Base-by-base conservation (phyloP, 1,140 invertebrate genomes). In the Sycophaga agraensis region DNA sequence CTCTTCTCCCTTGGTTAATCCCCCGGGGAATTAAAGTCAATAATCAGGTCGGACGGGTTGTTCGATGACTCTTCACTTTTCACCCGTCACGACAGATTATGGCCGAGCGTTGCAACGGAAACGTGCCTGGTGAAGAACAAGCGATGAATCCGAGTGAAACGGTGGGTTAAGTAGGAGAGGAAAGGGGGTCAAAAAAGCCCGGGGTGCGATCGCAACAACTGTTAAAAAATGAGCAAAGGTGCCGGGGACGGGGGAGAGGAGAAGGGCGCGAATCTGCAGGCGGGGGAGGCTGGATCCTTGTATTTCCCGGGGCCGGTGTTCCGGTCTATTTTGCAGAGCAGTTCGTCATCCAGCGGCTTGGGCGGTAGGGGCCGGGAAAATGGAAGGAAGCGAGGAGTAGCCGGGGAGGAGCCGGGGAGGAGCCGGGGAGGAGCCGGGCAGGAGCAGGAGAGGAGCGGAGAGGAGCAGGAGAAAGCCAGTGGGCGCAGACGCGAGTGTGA, bases 281-380 rank as follows among this genome's bases (percentile, higher is more conserved):
- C 4, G 8, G 4, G 45, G 45, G 48, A 35, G 67, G 63, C 71
- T 70, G 60, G 67, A 72, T 73, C 61, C 68, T 60, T 66, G 68
- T 74, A 70, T 75, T 76, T 74, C 72, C 69, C 39, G 49, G 65
- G 65, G 67, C 68, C 64, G 63, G 69, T 70, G 74, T 74, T 76
- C 64, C 65, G 71, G 68, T 74, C 70, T 73, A 69, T 75, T 75
- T 71, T 69, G 65, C 65, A 63, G 63, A 62, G 75, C 73, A 76
- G 74, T 78, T 73, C 75, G 72, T 77, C 75, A 76, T 75, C 66
- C 65, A 66, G n/a, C n/a, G n/a, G n/a, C 67, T 69, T 67, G 70
- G 69, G 71, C 71, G 57, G 35, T n/a, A n/a, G n/a, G n/a, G n/a
- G n/a, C n/a, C n/a, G n/a, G n/a, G n/a, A n/a, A n/a, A n/a, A n/a